Evolutionary conservation across 1,140 invertebrate species (phyloP), one percentile per base, ranked within the genome.

Genomic region (Ericerus pela): DNA sequence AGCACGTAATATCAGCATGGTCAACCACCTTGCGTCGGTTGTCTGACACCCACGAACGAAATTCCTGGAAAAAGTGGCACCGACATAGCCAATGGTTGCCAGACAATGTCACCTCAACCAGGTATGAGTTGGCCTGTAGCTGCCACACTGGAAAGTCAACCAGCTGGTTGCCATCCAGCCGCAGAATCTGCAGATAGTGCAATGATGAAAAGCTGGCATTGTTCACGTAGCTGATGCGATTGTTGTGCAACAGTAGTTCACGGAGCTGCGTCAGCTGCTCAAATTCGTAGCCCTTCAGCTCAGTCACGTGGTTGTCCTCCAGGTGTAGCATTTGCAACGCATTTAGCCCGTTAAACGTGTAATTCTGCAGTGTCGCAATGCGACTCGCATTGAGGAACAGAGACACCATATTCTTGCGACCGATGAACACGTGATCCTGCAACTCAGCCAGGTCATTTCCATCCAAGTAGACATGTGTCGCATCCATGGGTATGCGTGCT

Each of bases 361-460:
- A 80, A 67, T 95, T 94, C 67, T 88, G 84, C 62, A 95, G 91
- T 38, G 77, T 79, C 59, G 87, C 84, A 58, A 95, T 81, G 27
- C 80, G 78, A 64, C 85, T 90, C 58, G 77, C 79, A 69, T 95
- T 95, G 22, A 93, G 82, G 67, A 81, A 92, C 0, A 95, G 68
- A 14, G 83, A 79, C 58, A 80, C 75, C 76, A 93, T 81, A 67
- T 93, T 92, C 69, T 92, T 92, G 11, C 88, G 74, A 0, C 89
- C 89, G 63, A 94, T 93, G 67, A 95, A 91, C 24, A 85, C 83
- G 65, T 93, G 88, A 66, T 88, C 87, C 64, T 86, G 81, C 43
- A 94, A 67, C 66, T 86, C 81, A 43, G 76, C 79, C 53, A 94
- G 81, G 60, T 85, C 78, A 67, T 93, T 95, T 22, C 88, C 88